phyloP scores from a whole-genome alignment of 1,140 invertebrate genomes.

The Chymomyza costata region DNA sequence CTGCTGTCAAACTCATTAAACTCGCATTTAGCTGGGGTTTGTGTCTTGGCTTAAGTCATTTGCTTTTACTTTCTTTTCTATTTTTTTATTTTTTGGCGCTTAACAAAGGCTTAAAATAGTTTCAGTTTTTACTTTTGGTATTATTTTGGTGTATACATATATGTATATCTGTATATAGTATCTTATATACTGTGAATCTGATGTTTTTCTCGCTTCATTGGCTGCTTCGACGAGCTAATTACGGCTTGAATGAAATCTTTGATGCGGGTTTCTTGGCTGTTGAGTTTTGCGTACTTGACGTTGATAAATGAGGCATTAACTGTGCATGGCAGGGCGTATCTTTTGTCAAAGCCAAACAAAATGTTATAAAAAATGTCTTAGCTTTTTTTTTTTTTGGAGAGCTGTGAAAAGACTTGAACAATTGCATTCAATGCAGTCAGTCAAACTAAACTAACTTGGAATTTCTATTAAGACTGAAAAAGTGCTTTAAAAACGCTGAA shows the following conservation, averaged over 20 bases:
- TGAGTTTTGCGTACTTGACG: conserved; percentile 28
- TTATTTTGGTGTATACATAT: too few relatives aligned
- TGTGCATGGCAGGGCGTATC: too few relatives aligned
- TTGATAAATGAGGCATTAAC: conserved; percentile 49
- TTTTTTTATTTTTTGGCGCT: conserved; percentile 1
- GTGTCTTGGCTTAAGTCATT: conserved; percentile 10
- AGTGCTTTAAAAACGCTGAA: too few relatives aligned
- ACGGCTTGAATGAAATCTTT: conserved; percentile 6
- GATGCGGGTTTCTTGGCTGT: conserved; percentile 38
- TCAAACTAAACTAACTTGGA: too few relatives aligned
- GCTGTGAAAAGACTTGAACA: too few relatives aligned
- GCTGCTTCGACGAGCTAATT: conserved; percentile 28
- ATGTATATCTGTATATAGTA: too few relatives aligned
- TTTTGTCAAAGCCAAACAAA: too few relatives aligned
- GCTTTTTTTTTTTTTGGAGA: too few relatives aligned
- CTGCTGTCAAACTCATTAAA: conserved; percentile 49
- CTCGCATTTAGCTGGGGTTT: conserved; percentile 38
- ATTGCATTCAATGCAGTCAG: too few relatives aligned
- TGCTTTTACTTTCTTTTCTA: conserved; percentile 24
- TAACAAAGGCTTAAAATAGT: conserved; percentile 2
- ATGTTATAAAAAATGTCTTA: too few relatives aligned
- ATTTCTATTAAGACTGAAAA: too few relatives aligned
- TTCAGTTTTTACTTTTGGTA: background rate
- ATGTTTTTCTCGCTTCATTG: conserved; percentile 18
- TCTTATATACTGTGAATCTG: background rate